Conservation (phyloP, 2,797 vertebrate genomes). For the Lithobates pipiens region DNA sequence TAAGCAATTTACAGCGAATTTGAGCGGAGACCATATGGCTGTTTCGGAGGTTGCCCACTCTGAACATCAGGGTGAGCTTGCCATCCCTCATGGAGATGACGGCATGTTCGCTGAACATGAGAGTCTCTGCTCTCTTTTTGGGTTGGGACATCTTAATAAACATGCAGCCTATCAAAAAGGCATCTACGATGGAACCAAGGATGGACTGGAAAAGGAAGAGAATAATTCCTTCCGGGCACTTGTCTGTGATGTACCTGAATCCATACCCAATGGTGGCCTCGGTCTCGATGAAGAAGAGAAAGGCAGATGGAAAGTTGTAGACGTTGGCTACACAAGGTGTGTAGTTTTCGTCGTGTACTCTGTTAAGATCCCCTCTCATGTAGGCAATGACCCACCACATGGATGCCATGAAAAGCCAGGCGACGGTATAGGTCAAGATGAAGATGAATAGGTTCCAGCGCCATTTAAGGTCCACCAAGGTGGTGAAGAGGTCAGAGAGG, state of each 20-base stretch:
- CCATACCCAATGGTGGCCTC: slow-evolving; percentile 98
- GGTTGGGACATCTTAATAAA: slow-evolving; percentile 99
- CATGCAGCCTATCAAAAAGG: slow-evolving; percentile 98
- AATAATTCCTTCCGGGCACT: slow-evolving; percentile 97
- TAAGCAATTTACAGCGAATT: slow-evolving; percentile 98
- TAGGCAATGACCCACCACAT: slow-evolving; percentile 99
- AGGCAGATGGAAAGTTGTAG: slow-evolving; percentile 97
- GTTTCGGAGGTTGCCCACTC: slow-evolving; percentile 97
- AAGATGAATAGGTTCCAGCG: slow-evolving; percentile 98
- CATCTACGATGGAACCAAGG: slow-evolving; percentile 96
- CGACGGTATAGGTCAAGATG: slow-evolving; percentile 96
- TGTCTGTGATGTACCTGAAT: slow-evolving; percentile 97
- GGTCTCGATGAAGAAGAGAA: slow-evolving; percentile 97
- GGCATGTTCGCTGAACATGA: slow-evolving; percentile 97
- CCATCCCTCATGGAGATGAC: slow-evolving; percentile 97
- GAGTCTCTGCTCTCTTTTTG: slow-evolving; percentile 95
- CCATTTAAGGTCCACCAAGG: slow-evolving; percentile 98
- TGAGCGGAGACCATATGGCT: slow-evolving; percentile 99
- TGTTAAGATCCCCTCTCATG: slow-evolving; percentile 92
- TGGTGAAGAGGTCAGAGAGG: slow-evolving; percentile 96
- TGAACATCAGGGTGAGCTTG: slow-evolving; percentile 97
- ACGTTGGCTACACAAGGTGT: slow-evolving; percentile 98
- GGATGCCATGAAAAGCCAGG: slow-evolving; percentile 98
- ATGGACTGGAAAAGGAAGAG: slow-evolving; percentile 98
- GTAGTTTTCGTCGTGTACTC: slow-evolving; percentile 92